Evolutionary conservation across 1,140 invertebrate genomes (phyloP).

Genomic region (Liolophura sinensis): DNA sequence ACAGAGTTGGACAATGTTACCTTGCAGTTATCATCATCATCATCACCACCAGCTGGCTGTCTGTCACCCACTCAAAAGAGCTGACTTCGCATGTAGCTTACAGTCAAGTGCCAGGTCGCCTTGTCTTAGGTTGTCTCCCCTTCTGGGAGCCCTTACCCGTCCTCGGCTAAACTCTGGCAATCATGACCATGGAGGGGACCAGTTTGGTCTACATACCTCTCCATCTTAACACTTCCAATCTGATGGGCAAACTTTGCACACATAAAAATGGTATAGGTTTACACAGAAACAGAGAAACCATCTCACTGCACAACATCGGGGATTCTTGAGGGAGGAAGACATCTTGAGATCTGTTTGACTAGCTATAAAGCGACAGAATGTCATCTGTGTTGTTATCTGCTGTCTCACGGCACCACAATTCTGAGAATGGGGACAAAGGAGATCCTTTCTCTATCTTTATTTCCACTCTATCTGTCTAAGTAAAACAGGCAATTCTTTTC

Average conservation of each 20-base stretch:
- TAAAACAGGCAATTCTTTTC: too few species aligned
- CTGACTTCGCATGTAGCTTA: background rate
- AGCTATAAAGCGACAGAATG: background rate
- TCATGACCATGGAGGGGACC: background rate
- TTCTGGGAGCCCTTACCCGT: conserved; percentile 45
- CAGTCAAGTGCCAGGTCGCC: conserved; percentile 29
- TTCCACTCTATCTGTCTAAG: too few species aligned
- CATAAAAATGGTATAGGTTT: background rate
- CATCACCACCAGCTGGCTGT: background rate
- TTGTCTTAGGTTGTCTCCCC: conserved; percentile 44
- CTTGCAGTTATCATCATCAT: too few species aligned
- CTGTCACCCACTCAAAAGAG: background rate
- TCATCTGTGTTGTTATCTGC: too few species aligned
- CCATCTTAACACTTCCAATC: background rate
- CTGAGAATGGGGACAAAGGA: too few species aligned
- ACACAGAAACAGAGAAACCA: too few species aligned
- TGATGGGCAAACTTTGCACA: background rate
- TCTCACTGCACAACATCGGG: too few species aligned
- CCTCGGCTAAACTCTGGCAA: conserved; percentile 22
- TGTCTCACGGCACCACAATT: too few species aligned
- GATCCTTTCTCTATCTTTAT: too few species aligned
- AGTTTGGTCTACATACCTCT: background rate
- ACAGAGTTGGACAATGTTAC: too few species aligned
- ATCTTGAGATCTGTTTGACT: background rate
- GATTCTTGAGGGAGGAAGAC: too few species aligned